Base-by-base conservation (phyloP, 1,140 invertebrate species). In the Papilio polyxenes region DNA sequence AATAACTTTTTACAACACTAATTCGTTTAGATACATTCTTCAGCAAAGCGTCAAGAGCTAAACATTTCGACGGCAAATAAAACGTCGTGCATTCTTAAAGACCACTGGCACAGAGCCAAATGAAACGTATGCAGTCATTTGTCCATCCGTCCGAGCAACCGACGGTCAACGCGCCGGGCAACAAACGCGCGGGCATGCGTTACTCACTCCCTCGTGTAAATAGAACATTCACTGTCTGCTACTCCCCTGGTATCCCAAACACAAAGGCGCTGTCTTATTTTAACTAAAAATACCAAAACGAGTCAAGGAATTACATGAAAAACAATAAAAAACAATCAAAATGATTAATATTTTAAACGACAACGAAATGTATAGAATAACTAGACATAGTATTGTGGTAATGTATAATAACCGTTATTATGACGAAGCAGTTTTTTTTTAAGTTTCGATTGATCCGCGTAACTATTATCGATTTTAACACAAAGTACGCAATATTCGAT, bases 131-230 rank as follows among this genome's bases (percentile, higher is more conserved):
- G 59, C 20, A 65, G 20, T 31, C 65, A 37, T 72, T 72, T 72
- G 65, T 72, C 65, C 31, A 23, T 83, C 81, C 77, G 85, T 87
- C 81, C 83, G 85, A 81, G 79, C 83, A 83, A 80, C 84, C 88
- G 79, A 44, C 86, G 88, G 88, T 89, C 88, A 88, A 65, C 84
- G 82, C 79, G 85, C 81, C 85, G 87, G 87, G 82, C 88, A 88
- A 85, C 85, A 85, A 86, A 83, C 85, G 81, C 83, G 37, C 51
- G 75, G 82, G 83, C 79, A 82, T 80, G 72, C 82, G 81, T 88
- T 88, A 88, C 84, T 87, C 87, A 88, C 82, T 62, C 69, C 81
- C 81, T 80, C 49, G 75, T 82, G 69, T 76, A 81, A 78, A 81
- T 75, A 84, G 69, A 80, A 65, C 78, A 80, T 80, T 80, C 78